These are phyloP conservation scores for Cataglyphis cursor DNA, from an alignment of 2,888 invertebrate species.

Conservation along the genomic window DNA sequence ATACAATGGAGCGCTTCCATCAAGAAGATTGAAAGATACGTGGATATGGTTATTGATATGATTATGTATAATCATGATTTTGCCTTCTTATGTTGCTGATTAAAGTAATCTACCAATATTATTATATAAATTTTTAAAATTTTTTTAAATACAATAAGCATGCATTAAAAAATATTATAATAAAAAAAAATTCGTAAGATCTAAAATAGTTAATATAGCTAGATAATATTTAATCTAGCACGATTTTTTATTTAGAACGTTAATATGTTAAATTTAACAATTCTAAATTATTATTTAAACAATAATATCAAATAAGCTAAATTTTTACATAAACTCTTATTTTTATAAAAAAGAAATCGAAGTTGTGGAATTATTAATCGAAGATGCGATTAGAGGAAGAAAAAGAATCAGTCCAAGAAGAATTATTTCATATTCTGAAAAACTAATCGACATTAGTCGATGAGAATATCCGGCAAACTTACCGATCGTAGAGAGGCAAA, in stretches of 20 bases:
- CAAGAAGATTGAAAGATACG: not conserved
- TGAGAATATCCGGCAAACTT: constrained; percentile 77
- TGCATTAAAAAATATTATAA: not conserved
- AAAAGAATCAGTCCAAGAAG: not conserved
- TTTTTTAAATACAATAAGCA: not conserved
- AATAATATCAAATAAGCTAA: not conserved
- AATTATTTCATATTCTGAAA: constrained; percentile 40
- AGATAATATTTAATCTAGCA: not conserved
- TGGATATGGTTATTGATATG: not conserved
- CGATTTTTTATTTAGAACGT: not conserved
- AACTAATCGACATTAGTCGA: constrained; percentile 60
- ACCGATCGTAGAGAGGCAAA: constrained; percentile 67
- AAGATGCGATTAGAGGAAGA: not conserved
- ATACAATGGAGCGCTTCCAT: not conserved
- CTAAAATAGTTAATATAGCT: not conserved
- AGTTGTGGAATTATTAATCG: not conserved
- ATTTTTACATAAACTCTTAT: constrained; percentile 11
- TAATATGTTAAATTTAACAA: constrained; percentile 2
- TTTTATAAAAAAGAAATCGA: not conserved
- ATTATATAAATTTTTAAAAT: not conserved
- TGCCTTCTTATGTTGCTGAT: not conserved
- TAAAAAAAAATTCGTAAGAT: not conserved
- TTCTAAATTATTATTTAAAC: not conserved
- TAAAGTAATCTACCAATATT: not conserved
- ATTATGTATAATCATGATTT: not conserved